Evolutionary conservation across 2,888 invertebrate species (phyloP).

Genomic region (Epinotia demarniana): DNA sequence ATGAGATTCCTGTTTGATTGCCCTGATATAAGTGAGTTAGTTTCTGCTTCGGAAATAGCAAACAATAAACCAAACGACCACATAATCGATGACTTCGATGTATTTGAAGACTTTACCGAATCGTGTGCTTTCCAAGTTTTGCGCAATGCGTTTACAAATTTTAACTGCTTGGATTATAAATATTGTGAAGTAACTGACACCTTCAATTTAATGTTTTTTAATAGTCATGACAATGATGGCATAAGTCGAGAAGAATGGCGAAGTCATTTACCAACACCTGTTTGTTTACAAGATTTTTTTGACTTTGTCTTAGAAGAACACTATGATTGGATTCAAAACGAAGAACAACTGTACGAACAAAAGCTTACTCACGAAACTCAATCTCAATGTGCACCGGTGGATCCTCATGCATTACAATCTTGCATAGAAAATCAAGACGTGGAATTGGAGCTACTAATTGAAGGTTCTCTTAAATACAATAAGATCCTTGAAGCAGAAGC

Average conservation of each 20-base stretch:
- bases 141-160: slow-evolving; percentile 69
- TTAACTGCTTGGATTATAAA: slow-evolving; percentile 77
- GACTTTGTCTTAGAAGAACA: slow-evolving; percentile 80
- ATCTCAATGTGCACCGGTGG: slow-evolving; percentile 58
- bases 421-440: slow-evolving; percentile 68
- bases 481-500: slow-evolving; percentile 58
- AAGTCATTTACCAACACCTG: slow-evolving; percentile 76
- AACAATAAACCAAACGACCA: slow-evolving; percentile 63
- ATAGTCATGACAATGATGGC: slow-evolving; percentile 72
- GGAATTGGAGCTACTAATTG: slow-evolving; percentile 70
- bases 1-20: slow-evolving; percentile 72
- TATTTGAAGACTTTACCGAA: slow-evolving; percentile 74
- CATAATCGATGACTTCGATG: slow-evolving; percentile 74
- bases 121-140: slow-evolving; percentile 68
- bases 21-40: slow-evolving; percentile 76
- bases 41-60: slow-evolving; percentile 74
- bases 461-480: slow-evolving; percentile 75
- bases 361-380: slow-evolving; percentile 54
- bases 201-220: slow-evolving; percentile 75
- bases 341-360: slow-evolving; percentile 71
- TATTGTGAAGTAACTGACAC: slow-evolving; percentile 77
- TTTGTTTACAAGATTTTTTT: slow-evolving; percentile 83
- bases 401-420: slow-evolving; percentile 57
- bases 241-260: slow-evolving; percentile 76
- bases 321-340: slow-evolving; percentile 76